Evolutionary conservation across 53 echinoderm and acorn worm genomes (phyloP).

Genomic region (Temnopleurus reevesii): DNA sequence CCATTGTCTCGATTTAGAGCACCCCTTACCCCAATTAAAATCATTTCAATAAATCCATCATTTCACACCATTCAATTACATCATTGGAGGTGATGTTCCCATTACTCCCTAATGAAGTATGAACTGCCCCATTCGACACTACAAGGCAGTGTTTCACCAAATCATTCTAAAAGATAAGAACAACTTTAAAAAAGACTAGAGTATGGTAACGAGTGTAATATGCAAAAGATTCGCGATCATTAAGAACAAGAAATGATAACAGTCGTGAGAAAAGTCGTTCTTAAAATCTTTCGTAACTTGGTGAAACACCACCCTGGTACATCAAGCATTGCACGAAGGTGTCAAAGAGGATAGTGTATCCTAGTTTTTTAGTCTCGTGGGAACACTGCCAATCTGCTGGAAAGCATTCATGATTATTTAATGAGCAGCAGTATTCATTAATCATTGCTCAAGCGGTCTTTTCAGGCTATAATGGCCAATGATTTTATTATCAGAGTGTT

Average conservation of each 20-base stretch:
- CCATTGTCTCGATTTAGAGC: no score
- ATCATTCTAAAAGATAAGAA: no score
- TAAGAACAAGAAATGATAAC: no score
- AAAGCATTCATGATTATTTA: constrained; percentile 12
- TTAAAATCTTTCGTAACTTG: no score
- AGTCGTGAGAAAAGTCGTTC: no score
- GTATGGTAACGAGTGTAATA: no score
- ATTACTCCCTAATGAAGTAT: background rate
- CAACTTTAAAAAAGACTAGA: no score
- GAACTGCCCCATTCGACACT: background rate
- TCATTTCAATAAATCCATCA: background rate
- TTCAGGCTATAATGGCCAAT: background rate
- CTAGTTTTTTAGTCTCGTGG: background rate
- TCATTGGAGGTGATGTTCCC: background rate
- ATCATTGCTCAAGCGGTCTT: background rate
- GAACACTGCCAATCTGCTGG: background rate
- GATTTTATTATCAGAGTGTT: no score
- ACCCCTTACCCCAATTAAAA: background rate
- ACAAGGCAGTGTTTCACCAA: no score
- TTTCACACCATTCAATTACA: background rate
- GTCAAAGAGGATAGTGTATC: background rate
- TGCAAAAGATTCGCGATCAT: no score
- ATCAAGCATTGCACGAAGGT: background rate
- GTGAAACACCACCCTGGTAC: no score
- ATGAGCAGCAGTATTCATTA: background rate